Base-by-base conservation (phyloP, 2,113 vertebrate genomes). In the Leptobrachium ailaonicum region DNA sequence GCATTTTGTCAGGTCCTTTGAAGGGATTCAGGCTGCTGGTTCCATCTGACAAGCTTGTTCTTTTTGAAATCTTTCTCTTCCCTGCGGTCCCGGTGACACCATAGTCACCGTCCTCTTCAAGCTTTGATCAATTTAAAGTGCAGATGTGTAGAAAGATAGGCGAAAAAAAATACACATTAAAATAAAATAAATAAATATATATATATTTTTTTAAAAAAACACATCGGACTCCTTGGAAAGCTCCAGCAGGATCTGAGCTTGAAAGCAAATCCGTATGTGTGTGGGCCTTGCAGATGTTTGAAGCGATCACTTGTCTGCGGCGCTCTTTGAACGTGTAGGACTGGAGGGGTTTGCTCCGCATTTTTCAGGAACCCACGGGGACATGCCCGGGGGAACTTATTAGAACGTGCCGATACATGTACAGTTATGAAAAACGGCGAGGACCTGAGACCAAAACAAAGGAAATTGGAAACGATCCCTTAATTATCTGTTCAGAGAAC, bases 81-180 rank as follows among this genome's bases (percentile, higher is more conserved):
- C 68, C 79, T n/a, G 44, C 86, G 54, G 67, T 83, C 84, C 77
- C 82, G 20, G 81, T 85, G 85, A 86, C 85, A 76, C 40, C 85
- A 86, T 85, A 76, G 53, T 89, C 90, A 87, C 4, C 20, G 87
- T 83, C 88, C 85, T 87, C 0, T 3, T 82, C 76, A 45, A 47
- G 85, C 92, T 91, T 90, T 90, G 89, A 92, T 92, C 91, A 90
- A 85, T 86, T 82, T 89, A 82, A 89, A 85, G 84, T 83, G 75
- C 83, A 85, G 87, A 70, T 86, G 87, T 89, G 86, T 87, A 87
- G 76, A 76, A 80, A 54, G 63, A 50, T 70, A 77, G 73, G 11
- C 47, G 73, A 4, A 1, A 60, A 60, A 60, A 60, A 1, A 60
- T 60, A 3, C 6, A 54, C 12, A 54, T 54, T 11, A 5, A 11